Conservation (phyloP, 1,140 invertebrate genomes). For the Anastrepha obliqua region DNA sequence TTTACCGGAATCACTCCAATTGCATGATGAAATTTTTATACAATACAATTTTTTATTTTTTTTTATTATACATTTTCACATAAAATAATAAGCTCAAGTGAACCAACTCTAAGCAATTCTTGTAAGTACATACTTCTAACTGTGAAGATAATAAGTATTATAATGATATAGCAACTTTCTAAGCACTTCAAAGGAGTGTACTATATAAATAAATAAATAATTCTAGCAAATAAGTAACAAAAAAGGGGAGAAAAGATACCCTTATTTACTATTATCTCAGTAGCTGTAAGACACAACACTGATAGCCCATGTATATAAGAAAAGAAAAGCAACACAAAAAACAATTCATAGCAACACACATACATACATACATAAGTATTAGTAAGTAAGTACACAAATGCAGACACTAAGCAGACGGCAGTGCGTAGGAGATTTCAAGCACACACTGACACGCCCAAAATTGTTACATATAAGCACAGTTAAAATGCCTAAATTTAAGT, state of each 20-base stretch:
- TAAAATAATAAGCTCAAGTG: too few relatives aligned
- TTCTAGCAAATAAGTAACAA: not conserved
- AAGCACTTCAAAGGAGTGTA: not conserved
- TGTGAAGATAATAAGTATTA: not conserved
- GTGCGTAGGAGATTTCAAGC: not conserved
- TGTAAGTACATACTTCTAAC: not conserved
- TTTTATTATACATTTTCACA: too few relatives aligned
- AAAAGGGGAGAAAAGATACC: not conserved
- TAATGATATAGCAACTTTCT: not conserved
- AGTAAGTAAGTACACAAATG: conserved; percentile 2
- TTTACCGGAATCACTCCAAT: conserved; percentile 42
- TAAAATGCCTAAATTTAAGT: not conserved
- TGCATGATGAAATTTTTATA: too few relatives aligned
- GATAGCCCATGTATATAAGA: not conserved
- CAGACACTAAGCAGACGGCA: conserved; percentile 8
- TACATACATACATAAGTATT: not conserved
- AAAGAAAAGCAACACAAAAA: not conserved
- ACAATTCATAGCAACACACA: not conserved
- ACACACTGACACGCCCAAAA: not conserved
- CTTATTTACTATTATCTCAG: not conserved
- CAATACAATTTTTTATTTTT: too few relatives aligned
- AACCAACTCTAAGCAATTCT: too few relatives aligned
- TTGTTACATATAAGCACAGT: not conserved
- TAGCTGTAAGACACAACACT: not conserved
- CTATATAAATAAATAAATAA: not conserved